Evolutionary conservation across 2,888 invertebrate species (phyloP), one percentile per base, ranked within the genome.

Genomic region (Drosophila yooni): DNA sequence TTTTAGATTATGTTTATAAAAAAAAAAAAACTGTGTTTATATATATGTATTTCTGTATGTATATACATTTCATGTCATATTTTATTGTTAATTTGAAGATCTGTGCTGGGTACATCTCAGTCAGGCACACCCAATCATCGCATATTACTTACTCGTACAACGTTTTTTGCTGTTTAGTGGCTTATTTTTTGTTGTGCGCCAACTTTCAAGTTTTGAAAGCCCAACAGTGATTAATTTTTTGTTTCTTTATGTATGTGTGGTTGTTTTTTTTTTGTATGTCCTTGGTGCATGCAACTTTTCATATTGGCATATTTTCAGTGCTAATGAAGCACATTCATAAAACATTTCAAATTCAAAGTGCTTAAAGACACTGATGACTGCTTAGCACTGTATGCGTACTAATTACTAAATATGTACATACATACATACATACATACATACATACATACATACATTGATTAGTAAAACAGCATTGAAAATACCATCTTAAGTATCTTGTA

Each of bases 131-230:
- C 31, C 25, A 15, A 31, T 10, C 15, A 48, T 4, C 25, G 0
- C 10, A 7, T 18, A 36, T 27, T n/a, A 40, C 66, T 46, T 52
- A n/a, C n/a, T n/a, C n/a, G n/a, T n/a, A n/a, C 36, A n/a, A 31
- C 3, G 38, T 48, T 40, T 40, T 33, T 38, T 53, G 29, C 48
- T 34, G 29, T 33, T 34, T 11, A 34, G 31, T 62, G 43, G 38
- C 43, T 68, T 29, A 31, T 74, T 51, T 40, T 50, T 36, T 51
- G 25, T 46, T 48, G 29, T 61, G 46, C 18, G 46, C 8, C 48
- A 66, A 76, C 65, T 66, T 67, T 67, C 59, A 67, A 67, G 72
- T 77, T 64, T 64, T 8, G 21, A 27, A 63, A 58, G 50, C 58
- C 54, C 52, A 69, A 38, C 51, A 67, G 31, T 54, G 59, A 67